phyloP scores from a whole-genome alignment of 2,797 vertebrate species.

The Momotus momota region DNA sequence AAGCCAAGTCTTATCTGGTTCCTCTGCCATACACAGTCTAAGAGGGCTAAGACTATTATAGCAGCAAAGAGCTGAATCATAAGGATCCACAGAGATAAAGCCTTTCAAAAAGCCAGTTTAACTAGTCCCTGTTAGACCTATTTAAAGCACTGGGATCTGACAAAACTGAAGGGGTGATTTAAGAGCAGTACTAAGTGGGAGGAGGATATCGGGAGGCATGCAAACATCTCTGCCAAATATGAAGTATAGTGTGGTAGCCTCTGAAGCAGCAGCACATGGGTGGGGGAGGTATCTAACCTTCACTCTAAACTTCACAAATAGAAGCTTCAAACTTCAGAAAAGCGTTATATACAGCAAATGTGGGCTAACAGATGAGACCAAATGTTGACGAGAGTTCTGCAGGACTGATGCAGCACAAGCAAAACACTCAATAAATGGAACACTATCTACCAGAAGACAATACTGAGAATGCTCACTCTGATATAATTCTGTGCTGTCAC shows the following conservation, averaged over 20 bases:
- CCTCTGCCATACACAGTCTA: not conserved
- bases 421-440: not conserved
- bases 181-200: not conserved
- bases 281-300: not conserved
- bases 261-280: not conserved
- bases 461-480: not conserved
- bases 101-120: not conserved
- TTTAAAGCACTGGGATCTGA: not conserved
- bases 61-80: not conserved
- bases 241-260: accelerated
- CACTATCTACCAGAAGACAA: not conserved
- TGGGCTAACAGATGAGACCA: not conserved
- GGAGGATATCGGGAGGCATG: not conserved
- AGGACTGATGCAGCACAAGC: not conserved
- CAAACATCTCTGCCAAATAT: not conserved
- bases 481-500: not conserved
- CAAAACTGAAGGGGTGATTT: not conserved
- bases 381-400: not conserved
- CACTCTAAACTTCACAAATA: not conserved
- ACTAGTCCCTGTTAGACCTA: not conserved
- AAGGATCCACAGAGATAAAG: not conserved
- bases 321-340: not conserved
- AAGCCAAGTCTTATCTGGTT: not conserved
- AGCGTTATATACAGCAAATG: not conserved
- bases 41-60: not conserved